A percentile compares a stretch with the other conserved stretches of the same genome.
These are phyloP conservation scores for Euleptes europaea DNA, from an alignment of 2,113 vertebrate genomes.

Conservation along the genomic window DNA sequence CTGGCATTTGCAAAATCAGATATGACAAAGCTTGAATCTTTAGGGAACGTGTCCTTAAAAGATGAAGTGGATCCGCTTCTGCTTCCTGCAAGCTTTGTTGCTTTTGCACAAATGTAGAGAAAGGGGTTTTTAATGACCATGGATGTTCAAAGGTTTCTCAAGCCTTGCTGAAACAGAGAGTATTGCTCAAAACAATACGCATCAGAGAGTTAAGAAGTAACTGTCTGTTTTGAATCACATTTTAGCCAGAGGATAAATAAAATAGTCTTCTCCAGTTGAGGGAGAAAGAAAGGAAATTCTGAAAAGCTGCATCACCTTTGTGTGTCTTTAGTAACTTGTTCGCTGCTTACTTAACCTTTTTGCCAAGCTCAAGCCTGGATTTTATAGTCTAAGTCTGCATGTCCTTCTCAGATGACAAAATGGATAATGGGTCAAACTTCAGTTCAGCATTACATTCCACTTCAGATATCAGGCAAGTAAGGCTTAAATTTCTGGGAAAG, in stretches of 20 bases:
- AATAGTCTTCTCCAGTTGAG: neutral
- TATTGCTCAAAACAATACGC: neutral
- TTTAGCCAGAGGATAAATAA: slow-evolving; percentile 3
- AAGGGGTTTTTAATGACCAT: neutral
- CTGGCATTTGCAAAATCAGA: slow-evolving; percentile 23
- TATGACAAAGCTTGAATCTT: slow-evolving; percentile 5
- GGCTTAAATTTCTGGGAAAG: neutral
- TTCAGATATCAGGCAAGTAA: neutral
- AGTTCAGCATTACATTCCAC: neutral
- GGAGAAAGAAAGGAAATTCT: neutral
- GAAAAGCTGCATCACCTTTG: neutral
- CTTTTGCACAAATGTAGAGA: neutral
- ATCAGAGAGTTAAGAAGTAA: neutral
- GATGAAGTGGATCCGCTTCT: slow-evolving; percentile 7
- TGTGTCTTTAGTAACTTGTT: neutral
- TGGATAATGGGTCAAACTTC: neutral
- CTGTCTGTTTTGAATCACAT: slow-evolving; percentile 16
- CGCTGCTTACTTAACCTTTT: neutral
- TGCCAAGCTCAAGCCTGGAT: neutral
- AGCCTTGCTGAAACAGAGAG: neutral
- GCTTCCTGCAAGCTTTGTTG: neutral
- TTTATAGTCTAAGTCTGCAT: neutral
- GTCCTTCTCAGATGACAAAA: neutral
- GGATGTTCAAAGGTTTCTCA: neutral
- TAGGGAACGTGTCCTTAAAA: slow-evolving; percentile 5